Evolutionary conservation across 2,797 vertebrate species (phyloP).

Genomic region (Strix occidentalis): DNA sequence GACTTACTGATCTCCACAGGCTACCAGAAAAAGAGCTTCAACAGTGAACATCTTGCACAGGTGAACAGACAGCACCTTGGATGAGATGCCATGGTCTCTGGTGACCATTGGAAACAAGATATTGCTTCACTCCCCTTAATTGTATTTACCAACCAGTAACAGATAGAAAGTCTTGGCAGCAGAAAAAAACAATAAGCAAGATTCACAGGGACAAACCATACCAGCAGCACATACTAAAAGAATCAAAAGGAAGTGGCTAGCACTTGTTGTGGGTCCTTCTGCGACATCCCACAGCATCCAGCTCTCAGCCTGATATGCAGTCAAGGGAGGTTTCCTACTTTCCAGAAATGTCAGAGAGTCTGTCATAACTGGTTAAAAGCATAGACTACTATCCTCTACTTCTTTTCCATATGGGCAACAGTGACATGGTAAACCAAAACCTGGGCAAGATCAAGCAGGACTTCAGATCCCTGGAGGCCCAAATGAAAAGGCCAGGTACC

Average conservation of each 20-base stretch:
- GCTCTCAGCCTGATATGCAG: background rate
- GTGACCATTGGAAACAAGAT: background rate
- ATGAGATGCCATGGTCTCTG: background rate
- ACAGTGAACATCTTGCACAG: background rate
- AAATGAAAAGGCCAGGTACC: background rate
- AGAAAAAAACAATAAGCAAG: background rate
- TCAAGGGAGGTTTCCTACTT: background rate
- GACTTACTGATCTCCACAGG: background rate
- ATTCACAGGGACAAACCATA: background rate
- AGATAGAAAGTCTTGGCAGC: background rate
- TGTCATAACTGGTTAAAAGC: background rate
- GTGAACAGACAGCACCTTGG: background rate
- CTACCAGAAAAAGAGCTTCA: background rate
- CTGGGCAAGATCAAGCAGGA: background rate
- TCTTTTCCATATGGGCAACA: background rate
- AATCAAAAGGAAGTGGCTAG: background rate
- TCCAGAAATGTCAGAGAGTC: background rate
- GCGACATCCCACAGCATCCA: background rate
- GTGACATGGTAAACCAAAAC: background rate
- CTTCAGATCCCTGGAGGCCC: background rate
- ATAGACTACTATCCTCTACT: background rate
- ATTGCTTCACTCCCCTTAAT: background rate
- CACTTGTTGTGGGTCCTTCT: background rate
- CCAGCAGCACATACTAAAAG: background rate
- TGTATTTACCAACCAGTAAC: background rate